Conservation (phyloP, 2,888 invertebrate genomes). For the Caprella mutica region DNA sequence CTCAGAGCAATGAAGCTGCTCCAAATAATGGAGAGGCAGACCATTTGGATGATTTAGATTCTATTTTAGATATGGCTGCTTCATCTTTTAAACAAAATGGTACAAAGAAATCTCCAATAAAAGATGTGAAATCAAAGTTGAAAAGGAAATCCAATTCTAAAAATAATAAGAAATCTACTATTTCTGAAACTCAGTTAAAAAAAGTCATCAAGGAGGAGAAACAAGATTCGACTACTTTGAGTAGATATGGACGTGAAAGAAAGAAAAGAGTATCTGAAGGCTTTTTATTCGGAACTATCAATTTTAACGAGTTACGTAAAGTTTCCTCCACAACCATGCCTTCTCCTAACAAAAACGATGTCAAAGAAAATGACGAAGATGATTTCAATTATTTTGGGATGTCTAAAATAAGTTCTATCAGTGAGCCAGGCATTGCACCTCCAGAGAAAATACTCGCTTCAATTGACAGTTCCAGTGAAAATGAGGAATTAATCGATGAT, state of each 20-base stretch:
- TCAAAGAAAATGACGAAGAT: neutral
- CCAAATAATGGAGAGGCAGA: neutral
- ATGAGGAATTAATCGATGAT: slow-evolving; percentile 3
- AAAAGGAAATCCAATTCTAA: neutral
- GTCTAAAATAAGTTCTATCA: no score
- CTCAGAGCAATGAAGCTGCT: slow-evolving; percentile 14
- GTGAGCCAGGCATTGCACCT: neutral
- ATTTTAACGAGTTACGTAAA: slow-evolving; percentile 32
- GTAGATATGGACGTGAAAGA: slow-evolving; percentile 30
- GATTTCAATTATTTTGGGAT: neutral
- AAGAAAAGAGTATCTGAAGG: slow-evolving; percentile 29
- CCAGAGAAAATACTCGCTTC: slow-evolving; percentile 7
- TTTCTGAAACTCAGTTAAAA: slow-evolving; percentile 27
- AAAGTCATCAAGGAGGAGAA: slow-evolving; percentile 31
- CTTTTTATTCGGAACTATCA: slow-evolving; percentile 33
- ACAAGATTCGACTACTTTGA: slow-evolving; percentile 15
- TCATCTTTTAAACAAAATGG: neutral
- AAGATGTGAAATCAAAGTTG: no score
- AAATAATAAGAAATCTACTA: neutral
- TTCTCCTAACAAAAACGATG: slow-evolving; percentile 24
- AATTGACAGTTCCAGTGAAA: slow-evolving; percentile 8
- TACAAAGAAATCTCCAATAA: neutral
- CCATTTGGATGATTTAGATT: neutral
- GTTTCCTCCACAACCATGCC: slow-evolving; percentile 16
- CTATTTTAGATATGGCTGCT: neutral